These are phyloP conservation scores for Mastigias papua DNA, from an alignment of 30 jellyfish, hydroid and myxozoan species.

Conservation along the genomic window DNA sequence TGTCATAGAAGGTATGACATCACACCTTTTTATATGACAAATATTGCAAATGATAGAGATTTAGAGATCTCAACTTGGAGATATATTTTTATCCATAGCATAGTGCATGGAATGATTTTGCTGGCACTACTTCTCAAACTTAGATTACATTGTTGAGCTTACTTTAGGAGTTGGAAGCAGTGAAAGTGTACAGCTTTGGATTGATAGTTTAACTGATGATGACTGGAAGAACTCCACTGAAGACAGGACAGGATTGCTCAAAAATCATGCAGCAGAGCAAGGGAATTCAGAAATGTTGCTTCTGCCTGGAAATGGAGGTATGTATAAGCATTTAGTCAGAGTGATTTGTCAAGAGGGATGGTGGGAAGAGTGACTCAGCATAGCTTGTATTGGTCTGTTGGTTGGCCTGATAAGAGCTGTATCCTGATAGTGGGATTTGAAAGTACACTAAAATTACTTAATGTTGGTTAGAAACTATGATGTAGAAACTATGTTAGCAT, in stretches of 20 bases:
- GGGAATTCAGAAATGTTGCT: constrained; percentile 15
- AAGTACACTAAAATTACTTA: too few relatives aligned
- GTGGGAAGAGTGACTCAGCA: too few relatives aligned
- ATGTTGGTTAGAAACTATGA: too few relatives aligned
- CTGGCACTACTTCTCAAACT: background rate
- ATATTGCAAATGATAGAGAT: too few relatives aligned
- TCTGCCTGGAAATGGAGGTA: constrained; percentile 56
- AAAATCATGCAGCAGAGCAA: background rate
- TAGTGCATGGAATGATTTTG: background rate
- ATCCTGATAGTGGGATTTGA: too few relatives aligned
- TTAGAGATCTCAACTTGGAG: too few relatives aligned
- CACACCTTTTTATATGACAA: too few relatives aligned
- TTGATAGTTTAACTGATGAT: constrained; percentile 67
- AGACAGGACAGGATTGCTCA: background rate
- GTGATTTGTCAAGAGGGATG: too few relatives aligned
- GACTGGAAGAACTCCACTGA: constrained; percentile 44
- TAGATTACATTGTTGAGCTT: background rate
- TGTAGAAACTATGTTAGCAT: too few relatives aligned
- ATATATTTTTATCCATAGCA: background rate
- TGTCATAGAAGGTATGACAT: too few relatives aligned
- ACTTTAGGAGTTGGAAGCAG: constrained; percentile 32
- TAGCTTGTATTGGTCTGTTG: too few relatives aligned
- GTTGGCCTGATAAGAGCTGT: too few relatives aligned
- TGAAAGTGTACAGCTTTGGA: constrained; percentile 78
- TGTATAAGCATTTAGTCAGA: background rate